phyloP scores from a whole-genome alignment of 1,140 invertebrate species.

The Galleria mellonella region DNA sequence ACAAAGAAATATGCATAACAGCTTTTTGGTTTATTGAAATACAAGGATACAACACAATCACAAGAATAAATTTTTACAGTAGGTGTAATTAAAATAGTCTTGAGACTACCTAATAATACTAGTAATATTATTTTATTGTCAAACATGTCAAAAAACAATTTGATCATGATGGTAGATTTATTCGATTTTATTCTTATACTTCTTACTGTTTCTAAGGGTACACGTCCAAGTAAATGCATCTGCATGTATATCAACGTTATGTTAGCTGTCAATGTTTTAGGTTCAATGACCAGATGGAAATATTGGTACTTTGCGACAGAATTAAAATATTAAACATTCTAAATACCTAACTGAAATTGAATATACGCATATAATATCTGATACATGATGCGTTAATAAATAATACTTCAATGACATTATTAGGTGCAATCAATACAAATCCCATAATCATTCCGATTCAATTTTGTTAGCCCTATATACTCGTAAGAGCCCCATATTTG shows the following conservation, averaged over 20 bases:
- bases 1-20: slow-evolving; percentile 8
- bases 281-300: too few species aligned
- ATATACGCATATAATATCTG: too few species aligned
- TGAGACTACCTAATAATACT: slow-evolving; percentile 53
- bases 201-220: background rate
- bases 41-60: slow-evolving; percentile 48
- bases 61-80: slow-evolving; percentile 35
- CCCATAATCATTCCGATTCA: too few species aligned
- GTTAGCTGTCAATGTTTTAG: too few species aligned
- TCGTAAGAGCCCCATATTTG: too few species aligned
- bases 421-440: too few species aligned
- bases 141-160: slow-evolving; percentile 44
- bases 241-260: background rate
- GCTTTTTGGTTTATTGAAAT: slow-evolving; percentile 45
- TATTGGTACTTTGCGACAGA: too few species aligned
- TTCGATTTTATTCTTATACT: background rate
- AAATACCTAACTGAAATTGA: too few species aligned
- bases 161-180: slow-evolving; percentile 18
- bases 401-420: too few species aligned
- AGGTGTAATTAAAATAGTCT: slow-evolving; percentile 33
- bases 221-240: slow-evolving; percentile 8
- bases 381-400: too few species aligned
- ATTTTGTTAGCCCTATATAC: too few species aligned
- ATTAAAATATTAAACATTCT: too few species aligned
- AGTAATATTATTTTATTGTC: slow-evolving; percentile 54